Percentiles rank a stretch among this genome's conserved stretches.
phyloP scores from a whole-genome alignment of 92 coral and sea anemone species.

The Desmophyllum pertusum region DNA sequence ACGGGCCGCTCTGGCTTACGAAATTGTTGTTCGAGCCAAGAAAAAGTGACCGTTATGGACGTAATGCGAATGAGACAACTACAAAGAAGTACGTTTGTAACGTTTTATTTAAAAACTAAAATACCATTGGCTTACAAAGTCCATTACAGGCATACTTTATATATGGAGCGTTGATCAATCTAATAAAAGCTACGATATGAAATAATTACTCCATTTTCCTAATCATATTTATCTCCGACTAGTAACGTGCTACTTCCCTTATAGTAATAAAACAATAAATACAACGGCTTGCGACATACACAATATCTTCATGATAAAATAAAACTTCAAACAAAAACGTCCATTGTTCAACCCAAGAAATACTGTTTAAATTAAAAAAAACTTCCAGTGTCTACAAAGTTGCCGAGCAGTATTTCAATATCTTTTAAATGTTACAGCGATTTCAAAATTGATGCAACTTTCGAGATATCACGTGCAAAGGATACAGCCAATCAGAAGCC shows the following conservation, averaged over 20 bases:
- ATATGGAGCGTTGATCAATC: neutral
- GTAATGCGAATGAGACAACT: too few relatives aligned
- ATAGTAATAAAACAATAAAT: neutral
- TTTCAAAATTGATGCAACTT: neutral
- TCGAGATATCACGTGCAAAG: neutral
- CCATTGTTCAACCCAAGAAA: neutral
- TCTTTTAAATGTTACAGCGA: neutral
- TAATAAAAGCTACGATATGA: neutral
- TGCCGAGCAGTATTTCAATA: too few relatives aligned
- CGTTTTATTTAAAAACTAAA: conserved; percentile 33
- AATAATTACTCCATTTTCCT: neutral
- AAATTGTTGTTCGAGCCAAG: neutral
- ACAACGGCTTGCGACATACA: neutral
- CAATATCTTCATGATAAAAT: neutral
- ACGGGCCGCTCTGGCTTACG: too few relatives aligned
- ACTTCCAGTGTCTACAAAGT: neutral
- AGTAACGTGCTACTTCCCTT: neutral
- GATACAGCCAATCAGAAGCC: neutral
- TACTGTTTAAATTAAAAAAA: too few relatives aligned
- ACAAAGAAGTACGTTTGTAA: neutral
- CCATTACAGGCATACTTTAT: neutral
- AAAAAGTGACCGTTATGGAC: neutral
- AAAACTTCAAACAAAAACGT: neutral
- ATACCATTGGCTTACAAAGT: conserved; percentile 26
- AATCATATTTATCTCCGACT: neutral